Evolutionary conservation across 2,113 vertebrate species (phyloP).

Genomic region (Xiphophorus couchianus): DNA sequence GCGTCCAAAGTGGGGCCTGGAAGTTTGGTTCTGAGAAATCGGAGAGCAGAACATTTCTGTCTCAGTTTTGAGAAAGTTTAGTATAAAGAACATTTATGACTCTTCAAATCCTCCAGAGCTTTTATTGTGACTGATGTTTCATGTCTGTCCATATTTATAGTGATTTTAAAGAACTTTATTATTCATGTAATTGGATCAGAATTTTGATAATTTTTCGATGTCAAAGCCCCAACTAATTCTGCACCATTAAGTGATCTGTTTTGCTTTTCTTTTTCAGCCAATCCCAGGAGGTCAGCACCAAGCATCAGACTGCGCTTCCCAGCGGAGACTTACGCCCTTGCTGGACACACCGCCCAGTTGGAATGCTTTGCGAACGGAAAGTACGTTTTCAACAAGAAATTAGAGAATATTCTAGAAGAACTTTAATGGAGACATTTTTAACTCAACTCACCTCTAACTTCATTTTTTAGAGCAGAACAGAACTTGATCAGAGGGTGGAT

Average conservation of each 20-base stretch:
- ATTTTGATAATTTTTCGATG: too few species aligned
- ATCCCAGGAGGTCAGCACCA: constrained; percentile 84
- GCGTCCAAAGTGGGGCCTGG: too few species aligned
- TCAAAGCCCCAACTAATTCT: neutral
- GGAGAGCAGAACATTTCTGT: neutral
- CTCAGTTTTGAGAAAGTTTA: neutral
- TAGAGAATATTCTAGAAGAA: neutral
- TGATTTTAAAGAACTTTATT: too few species aligned
- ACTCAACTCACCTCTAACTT: too few species aligned
- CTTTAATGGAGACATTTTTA: too few species aligned
- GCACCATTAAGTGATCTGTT: neutral
- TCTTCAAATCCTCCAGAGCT: too few species aligned
- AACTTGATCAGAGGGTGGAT: too few species aligned
- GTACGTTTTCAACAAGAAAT: constrained; percentile 76
- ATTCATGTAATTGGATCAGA: too few species aligned
- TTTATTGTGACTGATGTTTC: too few species aligned
- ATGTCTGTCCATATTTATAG: too few species aligned
- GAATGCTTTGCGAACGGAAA: constrained; percentile 98
- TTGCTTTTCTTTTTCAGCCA: constrained; percentile 61
- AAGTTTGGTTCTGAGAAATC: neutral
- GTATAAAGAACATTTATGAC: neutral
- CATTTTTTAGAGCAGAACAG: too few species aligned
- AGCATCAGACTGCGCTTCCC: constrained; percentile 93
- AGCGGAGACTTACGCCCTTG: constrained; percentile 90
- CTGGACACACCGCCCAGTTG: constrained; percentile 86